These are phyloP conservation scores for Girardia tigrina DNA, from an alignment of 2,888 invertebrate genomes.

Conservation along the genomic window DNA sequence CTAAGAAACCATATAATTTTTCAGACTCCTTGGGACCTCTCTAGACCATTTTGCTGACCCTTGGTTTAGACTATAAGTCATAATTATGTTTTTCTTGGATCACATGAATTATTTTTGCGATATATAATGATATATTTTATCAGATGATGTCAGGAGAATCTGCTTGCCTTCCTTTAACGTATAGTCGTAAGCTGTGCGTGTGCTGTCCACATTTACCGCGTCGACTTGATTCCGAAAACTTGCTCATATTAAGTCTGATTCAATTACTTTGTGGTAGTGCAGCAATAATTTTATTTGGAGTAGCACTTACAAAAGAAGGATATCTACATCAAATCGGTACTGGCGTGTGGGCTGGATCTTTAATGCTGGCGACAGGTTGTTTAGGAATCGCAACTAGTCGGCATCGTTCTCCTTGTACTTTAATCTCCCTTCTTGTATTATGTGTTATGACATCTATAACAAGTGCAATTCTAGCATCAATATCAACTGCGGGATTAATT, in stretches of 20 bases:
- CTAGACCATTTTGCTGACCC: too few species aligned
- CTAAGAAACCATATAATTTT: too few species aligned
- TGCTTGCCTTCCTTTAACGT: background rate
- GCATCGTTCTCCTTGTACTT: conserved; percentile 27
- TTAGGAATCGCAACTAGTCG: conserved; percentile 30
- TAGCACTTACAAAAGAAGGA: conserved; percentile 33
- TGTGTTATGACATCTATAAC: conserved; percentile 31
- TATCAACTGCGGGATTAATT: conserved; percentile 30
- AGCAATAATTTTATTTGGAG: conserved; percentile 29
- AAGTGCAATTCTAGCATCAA: conserved; percentile 26
- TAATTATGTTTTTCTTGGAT: too few species aligned
- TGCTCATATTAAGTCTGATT: conserved; percentile 31
- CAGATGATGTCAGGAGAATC: background rate
- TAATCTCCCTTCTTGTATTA: conserved; percentile 30
- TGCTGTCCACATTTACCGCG: conserved; percentile 26
- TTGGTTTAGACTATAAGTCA: too few species aligned
- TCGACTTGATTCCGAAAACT: conserved; percentile 31
- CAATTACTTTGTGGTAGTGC: conserved; percentile 34
- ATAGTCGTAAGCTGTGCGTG: background rate
- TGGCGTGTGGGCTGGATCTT: conserved; percentile 33
- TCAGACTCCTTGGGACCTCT: too few species aligned
- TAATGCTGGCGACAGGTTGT: conserved; percentile 33
- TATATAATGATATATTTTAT: background rate
- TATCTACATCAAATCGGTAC: conserved; percentile 32
- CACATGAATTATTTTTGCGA: too few species aligned